phyloP scores from a whole-genome alignment of 2,888 invertebrate species.

The Chymomyza amoena region DNA sequence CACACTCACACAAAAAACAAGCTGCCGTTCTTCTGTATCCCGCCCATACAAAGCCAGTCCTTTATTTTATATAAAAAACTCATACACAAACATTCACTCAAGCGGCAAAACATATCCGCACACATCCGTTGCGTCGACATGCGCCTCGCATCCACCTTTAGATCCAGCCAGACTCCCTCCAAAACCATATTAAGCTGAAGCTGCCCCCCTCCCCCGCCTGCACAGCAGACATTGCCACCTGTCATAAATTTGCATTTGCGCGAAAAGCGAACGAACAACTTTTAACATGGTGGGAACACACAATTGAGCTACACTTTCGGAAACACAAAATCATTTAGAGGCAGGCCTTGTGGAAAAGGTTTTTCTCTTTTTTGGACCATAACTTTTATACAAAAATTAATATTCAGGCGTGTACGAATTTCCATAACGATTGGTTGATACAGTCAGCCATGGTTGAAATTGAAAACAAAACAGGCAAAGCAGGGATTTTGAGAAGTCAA shows the following conservation, averaged over 20 bases:
- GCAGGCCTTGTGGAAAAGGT: too few species aligned
- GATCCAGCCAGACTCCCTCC: background rate
- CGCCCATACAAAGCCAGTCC: constrained; percentile 53
- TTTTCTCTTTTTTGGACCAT: too few species aligned
- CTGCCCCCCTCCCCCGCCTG: constrained; percentile 7
- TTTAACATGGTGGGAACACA: constrained; percentile 13
- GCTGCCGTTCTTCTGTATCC: background rate
- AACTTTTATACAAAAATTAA: too few species aligned
- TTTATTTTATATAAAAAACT: constrained; percentile 58
- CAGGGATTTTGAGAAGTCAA: too few species aligned
- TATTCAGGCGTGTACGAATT: too few species aligned
- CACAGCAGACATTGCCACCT: constrained; percentile 61
- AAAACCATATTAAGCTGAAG: constrained; percentile 20
- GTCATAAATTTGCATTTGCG: constrained; percentile 69
- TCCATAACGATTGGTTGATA: too few species aligned
- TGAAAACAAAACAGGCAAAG: too few species aligned
- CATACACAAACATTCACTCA: constrained; percentile 64
- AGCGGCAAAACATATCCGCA: constrained; percentile 71
- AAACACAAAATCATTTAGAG: background rate
- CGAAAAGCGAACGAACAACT: constrained; percentile 45
- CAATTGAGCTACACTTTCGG: background rate
- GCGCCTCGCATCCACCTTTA: constrained; percentile 20
- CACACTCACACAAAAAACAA: background rate
- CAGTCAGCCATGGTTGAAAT: too few species aligned
- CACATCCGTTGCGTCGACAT: constrained; percentile 61